Conservation (phyloP, 2,888 invertebrate species). For the Phaonia tiefii region DNA sequence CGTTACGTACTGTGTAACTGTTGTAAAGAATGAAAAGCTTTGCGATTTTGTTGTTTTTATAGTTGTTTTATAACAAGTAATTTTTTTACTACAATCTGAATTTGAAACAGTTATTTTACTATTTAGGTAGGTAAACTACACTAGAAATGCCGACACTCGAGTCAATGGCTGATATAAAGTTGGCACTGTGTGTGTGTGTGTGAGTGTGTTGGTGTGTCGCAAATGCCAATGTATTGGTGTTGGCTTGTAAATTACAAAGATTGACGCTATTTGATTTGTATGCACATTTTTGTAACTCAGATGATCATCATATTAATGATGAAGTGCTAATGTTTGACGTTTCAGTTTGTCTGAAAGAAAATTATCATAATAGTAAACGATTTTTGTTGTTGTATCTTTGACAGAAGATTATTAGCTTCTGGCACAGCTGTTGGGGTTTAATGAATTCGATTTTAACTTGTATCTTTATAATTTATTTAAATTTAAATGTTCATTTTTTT, state of each 20-base stretch:
- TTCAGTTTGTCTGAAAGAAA: too few species aligned
- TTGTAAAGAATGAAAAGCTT: slow-evolving; percentile 53
- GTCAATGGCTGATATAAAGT: slow-evolving; percentile 50
- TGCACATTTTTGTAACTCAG: slow-evolving; percentile 27
- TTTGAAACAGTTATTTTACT: slow-evolving; percentile 58
- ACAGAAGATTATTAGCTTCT: too few species aligned
- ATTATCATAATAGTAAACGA: too few species aligned
- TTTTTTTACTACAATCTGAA: slow-evolving; percentile 16
- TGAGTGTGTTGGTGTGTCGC: too few species aligned
- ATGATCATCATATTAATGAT: slow-evolving; percentile 6
- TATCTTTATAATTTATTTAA: too few species aligned
- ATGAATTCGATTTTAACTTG: too few species aligned
- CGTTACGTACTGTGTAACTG: neutral
- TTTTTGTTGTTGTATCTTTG: too few species aligned
- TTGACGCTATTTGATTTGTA: slow-evolving; percentile 31
- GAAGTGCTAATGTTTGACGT: neutral
- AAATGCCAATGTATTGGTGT: neutral
- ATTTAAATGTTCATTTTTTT: too few species aligned
- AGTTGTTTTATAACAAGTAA: slow-evolving; percentile 27
- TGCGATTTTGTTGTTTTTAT: slow-evolving; percentile 27
- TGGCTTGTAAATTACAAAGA: slow-evolving; percentile 16
- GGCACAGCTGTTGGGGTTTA: too few species aligned
- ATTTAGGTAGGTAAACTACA: neutral
- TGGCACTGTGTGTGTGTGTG: neutral
- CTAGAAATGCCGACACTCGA: slow-evolving; percentile 52